phyloP scores from a whole-genome alignment of 2,888 invertebrate genomes.

The Caenorhabditis macrosperma region DNA sequence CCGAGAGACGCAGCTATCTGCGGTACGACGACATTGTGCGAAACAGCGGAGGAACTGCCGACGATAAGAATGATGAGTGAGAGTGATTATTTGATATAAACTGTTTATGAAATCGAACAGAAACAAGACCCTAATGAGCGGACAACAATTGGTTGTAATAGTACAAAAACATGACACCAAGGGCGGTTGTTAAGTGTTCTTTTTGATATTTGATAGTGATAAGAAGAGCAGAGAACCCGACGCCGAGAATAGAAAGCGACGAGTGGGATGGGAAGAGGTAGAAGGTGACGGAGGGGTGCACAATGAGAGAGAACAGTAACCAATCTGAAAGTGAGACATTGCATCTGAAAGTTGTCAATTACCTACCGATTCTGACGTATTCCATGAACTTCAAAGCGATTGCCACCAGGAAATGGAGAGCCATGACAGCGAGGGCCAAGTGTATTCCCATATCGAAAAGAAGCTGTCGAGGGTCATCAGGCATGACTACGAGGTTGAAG shows the following conservation, averaged over 20 bases:
- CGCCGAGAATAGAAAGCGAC: neutral
- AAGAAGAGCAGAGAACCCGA: conserved; percentile 17
- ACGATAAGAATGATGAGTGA: conserved; percentile 27
- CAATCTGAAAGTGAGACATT: conserved; percentile 13
- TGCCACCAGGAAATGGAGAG: conserved; percentile 1
- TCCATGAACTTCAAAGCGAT: neutral
- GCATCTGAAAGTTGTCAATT: neutral
- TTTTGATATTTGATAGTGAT: conserved; percentile 11
- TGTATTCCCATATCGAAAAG: conserved; percentile 12
- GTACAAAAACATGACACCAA: conserved; percentile 1
- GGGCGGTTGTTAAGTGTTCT: neutral
- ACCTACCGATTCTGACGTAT: conserved; percentile 1
- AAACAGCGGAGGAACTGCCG: conserved; percentile 43
- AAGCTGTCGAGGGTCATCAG: conserved; percentile 38
- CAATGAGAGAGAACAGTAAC: neutral
- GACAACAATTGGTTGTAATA: neutral
- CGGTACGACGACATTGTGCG: conserved; percentile 60
- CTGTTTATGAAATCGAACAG: neutral
- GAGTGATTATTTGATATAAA: too few relatives aligned
- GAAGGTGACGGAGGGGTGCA: neutral
- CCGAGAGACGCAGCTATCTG: conserved; percentile 60
- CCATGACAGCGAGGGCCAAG: neutral
- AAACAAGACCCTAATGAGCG: neutral
- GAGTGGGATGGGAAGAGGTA: neutral
- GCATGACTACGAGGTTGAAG: conserved; percentile 28